Evolutionary conservation across 2,888 invertebrate species (phyloP), one percentile per base, ranked within the genome.

Genomic region (Anodontia alba): DNA sequence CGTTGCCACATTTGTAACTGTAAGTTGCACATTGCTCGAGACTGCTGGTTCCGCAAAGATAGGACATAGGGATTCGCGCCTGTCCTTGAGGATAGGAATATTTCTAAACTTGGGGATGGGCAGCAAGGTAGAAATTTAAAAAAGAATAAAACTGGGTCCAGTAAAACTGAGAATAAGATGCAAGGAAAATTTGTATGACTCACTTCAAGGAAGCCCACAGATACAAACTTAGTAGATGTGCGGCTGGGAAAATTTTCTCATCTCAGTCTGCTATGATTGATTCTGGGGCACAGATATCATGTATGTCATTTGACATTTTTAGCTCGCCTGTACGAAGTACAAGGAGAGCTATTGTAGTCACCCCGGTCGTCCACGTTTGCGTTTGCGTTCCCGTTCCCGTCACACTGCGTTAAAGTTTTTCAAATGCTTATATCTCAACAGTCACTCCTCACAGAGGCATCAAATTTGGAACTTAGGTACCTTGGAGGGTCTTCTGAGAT

Each of bases 91-190:
- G n/a, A n/a, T n/a, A n/a, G n/a, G n/a, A n/a, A n/a, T 51, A n/a
- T 12, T 51, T 51, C 51, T 20, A 51, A 23, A 51, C 51, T 51
- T 51, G 66, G 66, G 66, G 66, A 66, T 66, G 36, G 66, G 66
- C 66, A 66, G 7, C 10, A 7, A 20, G 10, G 29, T 17, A 66
- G 23, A n/a, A 66, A 66, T n/a, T 7, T 26, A 26, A 29, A 29
- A 29, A 36, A 12, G 17, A 66, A 20, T 7, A 33, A 66, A n/a
- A n/a, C n/a, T n/a, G n/a, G n/a, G n/a, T n/a, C n/a, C n/a, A n/a
- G 23, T 8, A n/a, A 57, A 12, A 12, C 23, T 15, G n/a, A 29
- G 8, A 10, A 57, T n/a, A n/a, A n/a, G n/a, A n/a, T n/a, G 51
- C 10, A 51, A 51, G 51, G 51, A 3, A 51, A 51, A 51, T 51